Base-by-base conservation (phyloP, 1,140 invertebrate genomes). In the Drosophila erecta region DNA sequence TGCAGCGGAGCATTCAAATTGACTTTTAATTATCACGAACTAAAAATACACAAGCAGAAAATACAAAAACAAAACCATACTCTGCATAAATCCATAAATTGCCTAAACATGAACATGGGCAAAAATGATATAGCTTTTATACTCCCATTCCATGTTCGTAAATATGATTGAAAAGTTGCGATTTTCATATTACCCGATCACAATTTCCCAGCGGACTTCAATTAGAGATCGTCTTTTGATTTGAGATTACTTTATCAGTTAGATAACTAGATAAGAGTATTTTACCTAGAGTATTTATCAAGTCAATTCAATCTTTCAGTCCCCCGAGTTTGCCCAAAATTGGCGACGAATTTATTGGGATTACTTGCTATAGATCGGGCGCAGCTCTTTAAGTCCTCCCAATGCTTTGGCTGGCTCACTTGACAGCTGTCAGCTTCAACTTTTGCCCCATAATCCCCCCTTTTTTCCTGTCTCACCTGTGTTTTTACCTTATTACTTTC, bases 21-120 rank as follows among this genome's bases (percentile, higher is more conserved):
- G 70, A 73, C 73, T 80, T 74, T 81, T 72, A 85, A 86, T 86
- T 81, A 85, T 75, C 77, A 86, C 81, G 76, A 69, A 67, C 40
- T 20, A 30, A 33, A n/a, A 44, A 15, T 20, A 38, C 15, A 56
- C 33, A 30, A 4, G 15, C 56, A 38, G 17, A 20, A 56, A 54
- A 47, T 33, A 35, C 20, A 15, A 49, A 56, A 51, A 76, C 15
- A 46, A 37, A 30, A 47, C 41, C 43, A 30, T 55, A 56, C 11
- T 47, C 44, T 79, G 69, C 47, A 83, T 71, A 76, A 62, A 66
- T 62, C 44, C 60, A 79, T 65, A 64, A 84, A 74, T 85, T 79
- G 65, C 50, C 58, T 73, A 58, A 49, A 57, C 73, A 69, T 81
- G 54, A 77, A 37, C 30, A 58, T 30, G 69, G 59, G 49, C 17